Base-by-base conservation (phyloP, 2,113 vertebrate species). In the Hepsetus odoe region DNA sequence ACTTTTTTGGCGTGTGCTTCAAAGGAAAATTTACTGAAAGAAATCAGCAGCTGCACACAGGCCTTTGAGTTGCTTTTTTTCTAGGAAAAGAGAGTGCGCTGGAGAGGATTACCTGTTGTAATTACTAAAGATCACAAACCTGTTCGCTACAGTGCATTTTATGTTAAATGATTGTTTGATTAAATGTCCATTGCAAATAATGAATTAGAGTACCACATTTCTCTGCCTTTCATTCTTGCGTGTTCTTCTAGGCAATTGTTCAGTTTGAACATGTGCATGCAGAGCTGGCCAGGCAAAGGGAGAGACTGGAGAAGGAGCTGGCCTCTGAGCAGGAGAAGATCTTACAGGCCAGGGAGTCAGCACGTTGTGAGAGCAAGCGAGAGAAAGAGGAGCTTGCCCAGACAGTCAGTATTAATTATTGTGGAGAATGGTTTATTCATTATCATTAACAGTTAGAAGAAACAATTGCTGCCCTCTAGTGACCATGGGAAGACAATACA, bases 211-310 rank as follows among this genome's bases (percentile, higher is more conserved):
- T 46, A 24, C 10, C 1, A 24, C 16, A 18, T 76, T 5, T 32
- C 38, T n/a, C 2, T 59, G 68, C 14, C 30, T 65, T 51, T 16
- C 12, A 35, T 13, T 59, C 11, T 9, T 26, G 42, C 33, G 18
- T 79, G 46, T 56, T 56, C 30, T n/a, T 68, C 69, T 87, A 99
- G 97, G 92, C 92, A 77, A 81, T 95, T 72, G 92, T 96, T 59
- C 92, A 95, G 74, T 95, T 93, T 88, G 94, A 96, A 69, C 95
- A 96, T 81, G 61, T 98, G 79, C 93, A 88, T 88, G 94, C 85
- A 62, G 95, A 97, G 55, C 87, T 98, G 79, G 84, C 88, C 58
- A 90, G 92, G 61, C 94, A 94, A 79, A 91, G 91, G 65, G 93
- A 93, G 46, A 90, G 91, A 9, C 85, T 95, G 28, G 94, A 94